Conservation (phyloP, 2,113 vertebrate species). For the Gracilinanus agilis region DNA sequence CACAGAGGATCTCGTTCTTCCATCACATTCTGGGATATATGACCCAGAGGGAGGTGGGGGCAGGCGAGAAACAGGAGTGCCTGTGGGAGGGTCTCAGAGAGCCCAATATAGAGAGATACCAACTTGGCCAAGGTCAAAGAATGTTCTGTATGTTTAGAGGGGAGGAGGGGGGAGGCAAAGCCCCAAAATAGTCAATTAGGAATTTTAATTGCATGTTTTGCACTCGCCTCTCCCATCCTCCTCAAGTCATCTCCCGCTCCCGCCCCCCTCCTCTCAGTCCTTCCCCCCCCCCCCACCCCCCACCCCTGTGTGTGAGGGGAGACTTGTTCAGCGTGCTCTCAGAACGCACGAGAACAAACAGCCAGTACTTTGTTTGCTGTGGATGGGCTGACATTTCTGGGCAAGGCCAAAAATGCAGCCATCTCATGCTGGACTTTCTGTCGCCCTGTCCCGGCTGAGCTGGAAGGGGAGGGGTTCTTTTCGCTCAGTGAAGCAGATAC, state of each 20-base stretch:
- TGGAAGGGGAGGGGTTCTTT: neutral
- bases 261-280: slow-evolving; percentile 21
- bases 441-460: neutral
- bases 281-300: neutral
- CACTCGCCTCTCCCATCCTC: slow-evolving; percentile 45
- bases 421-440: slow-evolving; percentile 8
- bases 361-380: slow-evolving; percentile 83
- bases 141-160: slow-evolving; percentile 76
- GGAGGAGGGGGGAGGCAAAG: slow-evolving; percentile 37
- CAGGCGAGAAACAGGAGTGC: neutral
- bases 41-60: slow-evolving; percentile 16
- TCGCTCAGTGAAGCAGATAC: neutral
- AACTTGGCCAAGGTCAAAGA: slow-evolving; percentile 60
- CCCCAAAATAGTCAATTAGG: slow-evolving; percentile 61
- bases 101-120: slow-evolving; percentile 16
- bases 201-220: slow-evolving; percentile 75
- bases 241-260: neutral
- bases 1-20: slow-evolving; percentile 53
- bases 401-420: slow-evolving; percentile 71
- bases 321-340: slow-evolving; percentile 69
- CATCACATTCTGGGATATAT: slow-evolving; percentile 42
- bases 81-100: neutral
- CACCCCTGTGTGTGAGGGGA: slow-evolving; percentile 58
- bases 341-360: slow-evolving; percentile 74
- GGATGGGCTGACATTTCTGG: slow-evolving; percentile 81